Evolutionary conservation across 2,113 vertebrate genomes (phyloP).

Genomic region (Accipiter cooperii): DNA sequence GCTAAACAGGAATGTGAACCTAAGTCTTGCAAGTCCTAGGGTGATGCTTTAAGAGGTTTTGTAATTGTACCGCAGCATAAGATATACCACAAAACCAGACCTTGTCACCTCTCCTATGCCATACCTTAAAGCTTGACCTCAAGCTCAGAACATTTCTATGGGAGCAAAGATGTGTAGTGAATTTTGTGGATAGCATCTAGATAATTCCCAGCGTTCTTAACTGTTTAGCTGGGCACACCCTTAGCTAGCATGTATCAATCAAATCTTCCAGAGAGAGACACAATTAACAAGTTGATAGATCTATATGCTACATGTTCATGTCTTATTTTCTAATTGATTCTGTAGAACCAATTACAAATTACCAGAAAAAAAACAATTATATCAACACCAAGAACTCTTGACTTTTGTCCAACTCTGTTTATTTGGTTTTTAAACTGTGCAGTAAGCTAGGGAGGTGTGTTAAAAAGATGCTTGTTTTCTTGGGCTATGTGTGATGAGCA

Average conservation of each 20-base stretch:
- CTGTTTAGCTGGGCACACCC: not conserved
- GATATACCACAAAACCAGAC: not conserved
- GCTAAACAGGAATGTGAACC: slow-evolving; percentile 28
- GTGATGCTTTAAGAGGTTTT: not conserved
- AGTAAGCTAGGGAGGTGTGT: not conserved
- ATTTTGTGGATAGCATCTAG: not conserved
- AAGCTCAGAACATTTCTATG: not conserved
- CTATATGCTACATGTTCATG: not conserved
- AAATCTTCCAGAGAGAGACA: not conserved
- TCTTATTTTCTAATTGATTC: not conserved
- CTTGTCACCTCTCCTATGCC: not conserved
- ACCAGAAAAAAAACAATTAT: not conserved
- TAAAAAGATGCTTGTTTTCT: not conserved
- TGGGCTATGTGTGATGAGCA: not conserved
- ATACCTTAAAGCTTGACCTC: not conserved
- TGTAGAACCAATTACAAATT: not conserved
- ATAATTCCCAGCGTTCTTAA: not conserved
- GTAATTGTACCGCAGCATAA: not conserved
- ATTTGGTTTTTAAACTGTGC: not conserved
- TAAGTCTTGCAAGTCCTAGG: not conserved
- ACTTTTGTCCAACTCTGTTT: not conserved
- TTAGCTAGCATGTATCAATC: not conserved
- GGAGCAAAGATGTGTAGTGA: not conserved
- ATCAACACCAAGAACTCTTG: not conserved
- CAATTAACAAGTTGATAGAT: not conserved